These are phyloP conservation scores for Azorinus chamasolen DNA, from an alignment of 2,888 invertebrate genomes.

Conservation along the genomic window DNA sequence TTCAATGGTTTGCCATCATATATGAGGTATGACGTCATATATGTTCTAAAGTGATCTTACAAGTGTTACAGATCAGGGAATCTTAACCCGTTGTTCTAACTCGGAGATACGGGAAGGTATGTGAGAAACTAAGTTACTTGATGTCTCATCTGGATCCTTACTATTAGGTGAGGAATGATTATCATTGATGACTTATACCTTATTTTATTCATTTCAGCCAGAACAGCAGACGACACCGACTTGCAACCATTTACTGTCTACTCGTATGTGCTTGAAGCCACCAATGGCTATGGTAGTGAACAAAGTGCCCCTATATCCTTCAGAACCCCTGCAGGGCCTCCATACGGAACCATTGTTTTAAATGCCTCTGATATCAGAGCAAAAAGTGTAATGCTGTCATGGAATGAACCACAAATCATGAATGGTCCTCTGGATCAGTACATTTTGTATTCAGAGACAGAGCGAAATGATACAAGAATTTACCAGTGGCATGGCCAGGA, in stretches of 20 bases:
- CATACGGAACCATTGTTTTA: slow-evolving; percentile 77
- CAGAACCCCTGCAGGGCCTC: slow-evolving; percentile 81
- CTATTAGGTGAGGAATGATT: too few species aligned
- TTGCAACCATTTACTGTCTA: slow-evolving; percentile 83
- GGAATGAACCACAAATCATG: slow-evolving; percentile 79
- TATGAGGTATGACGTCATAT: too few species aligned
- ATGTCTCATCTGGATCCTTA: too few species aligned
- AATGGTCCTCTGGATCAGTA: slow-evolving; percentile 83
- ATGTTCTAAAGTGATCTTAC: too few species aligned
- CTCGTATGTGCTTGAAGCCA: slow-evolving; percentile 81
- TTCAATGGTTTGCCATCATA: too few species aligned
- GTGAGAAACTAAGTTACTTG: too few species aligned
- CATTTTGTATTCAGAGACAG: slow-evolving; percentile 68
- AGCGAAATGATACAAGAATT: slow-evolving; percentile 39
- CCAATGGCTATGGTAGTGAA: slow-evolving; percentile 79
- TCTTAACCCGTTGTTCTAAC: too few species aligned
- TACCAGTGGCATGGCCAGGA: slow-evolving; percentile 76
- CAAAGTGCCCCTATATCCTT: slow-evolving; percentile 78
- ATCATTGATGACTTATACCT: too few species aligned
- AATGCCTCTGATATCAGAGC: slow-evolving; percentile 68
- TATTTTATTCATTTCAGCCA: slow-evolving; percentile 69
- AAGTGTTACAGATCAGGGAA: too few species aligned
- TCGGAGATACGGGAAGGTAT: too few species aligned
- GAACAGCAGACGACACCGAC: slow-evolving; percentile 75
- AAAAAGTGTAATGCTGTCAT: slow-evolving; percentile 76